Conservation (phyloP, 2,797 vertebrate genomes). For the Enteromius afrohamiltoni region DNA sequence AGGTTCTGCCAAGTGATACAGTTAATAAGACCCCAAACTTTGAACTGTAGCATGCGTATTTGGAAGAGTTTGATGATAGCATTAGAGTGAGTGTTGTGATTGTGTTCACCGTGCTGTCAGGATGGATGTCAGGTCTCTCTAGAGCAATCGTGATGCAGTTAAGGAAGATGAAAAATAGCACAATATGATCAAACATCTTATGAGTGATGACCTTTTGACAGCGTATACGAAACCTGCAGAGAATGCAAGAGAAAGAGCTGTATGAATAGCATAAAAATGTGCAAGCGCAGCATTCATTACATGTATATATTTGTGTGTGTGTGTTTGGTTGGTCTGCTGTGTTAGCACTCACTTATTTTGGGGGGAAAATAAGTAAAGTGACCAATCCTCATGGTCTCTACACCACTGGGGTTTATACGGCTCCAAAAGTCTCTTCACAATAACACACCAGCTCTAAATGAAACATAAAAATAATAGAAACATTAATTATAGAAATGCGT, state of each 20-base stretch:
- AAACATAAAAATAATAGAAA: slow-evolving; percentile 21
- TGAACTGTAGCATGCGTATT: not conserved
- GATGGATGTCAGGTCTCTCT: slow-evolving; percentile 89
- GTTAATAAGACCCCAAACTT: not conserved
- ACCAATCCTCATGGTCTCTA: slow-evolving; percentile 90
- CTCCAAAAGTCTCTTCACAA: slow-evolving; percentile 82
- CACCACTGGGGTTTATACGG: slow-evolving; percentile 93
- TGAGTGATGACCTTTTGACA: slow-evolving; percentile 93
- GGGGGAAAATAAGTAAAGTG: slow-evolving; percentile 91
- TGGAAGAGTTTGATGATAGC: not conserved
- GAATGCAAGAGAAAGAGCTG: slow-evolving; percentile 26
- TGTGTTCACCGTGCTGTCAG: slow-evolving; percentile 80
- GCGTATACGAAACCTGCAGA: slow-evolving; percentile 82
- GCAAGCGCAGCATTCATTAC: slow-evolving; percentile 9
- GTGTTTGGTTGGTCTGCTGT: not conserved
- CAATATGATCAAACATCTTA: slow-evolving; percentile 95
- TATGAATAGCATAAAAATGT: not conserved
- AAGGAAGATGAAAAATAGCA: slow-evolving; percentile 96
- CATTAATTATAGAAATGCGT: not conserved
- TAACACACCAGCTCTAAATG: slow-evolving; percentile 84
- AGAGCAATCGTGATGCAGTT: slow-evolving; percentile 98
- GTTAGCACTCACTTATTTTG: slow-evolving; percentile 84
- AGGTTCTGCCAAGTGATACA: not conserved
- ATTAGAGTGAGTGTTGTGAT: not conserved
- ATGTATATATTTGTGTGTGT: not conserved